Base-by-base conservation (phyloP, 2,113 vertebrate genomes). In the Phoenicopterus ruber region DNA sequence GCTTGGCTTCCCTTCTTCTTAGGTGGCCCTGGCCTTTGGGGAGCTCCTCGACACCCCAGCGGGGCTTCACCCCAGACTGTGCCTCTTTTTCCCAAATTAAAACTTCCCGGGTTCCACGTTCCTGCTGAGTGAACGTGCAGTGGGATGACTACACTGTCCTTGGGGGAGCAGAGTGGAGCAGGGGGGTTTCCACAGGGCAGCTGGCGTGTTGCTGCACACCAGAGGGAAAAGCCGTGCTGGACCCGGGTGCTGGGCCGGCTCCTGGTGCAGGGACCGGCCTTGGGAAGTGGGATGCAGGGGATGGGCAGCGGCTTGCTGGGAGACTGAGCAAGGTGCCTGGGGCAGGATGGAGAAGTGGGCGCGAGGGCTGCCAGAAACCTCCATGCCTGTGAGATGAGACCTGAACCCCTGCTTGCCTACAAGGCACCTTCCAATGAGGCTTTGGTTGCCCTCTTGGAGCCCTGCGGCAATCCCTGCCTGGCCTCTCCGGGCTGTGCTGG, bases 141-240 rank as follows among this genome's bases (percentile, higher is more conserved):
- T 2, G 4, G 52, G 32, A 32, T 80, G 49, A 28, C 49, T 52
- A 1, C 3, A 2, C 28, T 7, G 5, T 57, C 44, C 36, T 46
- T 18, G 28, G n/a, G 63, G 54, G 17, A 86, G 18, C n/a, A 85
- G 49, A 86, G 66, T 4, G 2, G 31, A 38, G 25, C 4, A 6
- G 16, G 2, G 2, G 0, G 5, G 3, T 29, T 73, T 84, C 74
- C 63, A 3, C 2, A 5, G 83, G 49, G 11, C 18, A 10, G 11
- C 52, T 8, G 32, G 29, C 59, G 50, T 44, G 70, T 73, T 0
- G 0, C 55, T 22, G 8, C 25, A 9, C 5, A 8, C 58, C 61
- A 26, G 57, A 74, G 55, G 59, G 42, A 73, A 88, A 61, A 63
- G 25, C 61, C 14, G 3, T 0, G 2, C 49, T 82, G 54, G 29